Base-by-base conservation (phyloP, 2,113 vertebrate species). In the Manacus vitellinus region DNA sequence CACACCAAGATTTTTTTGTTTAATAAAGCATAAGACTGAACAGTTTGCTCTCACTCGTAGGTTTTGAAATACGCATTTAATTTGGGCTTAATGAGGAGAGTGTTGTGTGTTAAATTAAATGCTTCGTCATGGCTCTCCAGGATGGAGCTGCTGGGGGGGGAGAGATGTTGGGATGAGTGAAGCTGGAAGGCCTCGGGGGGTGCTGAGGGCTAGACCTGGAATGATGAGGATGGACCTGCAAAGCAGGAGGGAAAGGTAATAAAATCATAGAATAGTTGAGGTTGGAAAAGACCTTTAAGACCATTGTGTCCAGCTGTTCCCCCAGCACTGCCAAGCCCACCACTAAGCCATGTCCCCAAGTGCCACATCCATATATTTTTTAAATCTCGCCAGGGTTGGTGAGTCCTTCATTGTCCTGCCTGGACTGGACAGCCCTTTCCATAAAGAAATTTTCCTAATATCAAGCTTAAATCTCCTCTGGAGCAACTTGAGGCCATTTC, bases 61-160 rank as follows among this genome's bases (percentile, higher is more conserved):
- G 63, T 73, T 97, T 96, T 97, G 96, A 96, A 97, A 97, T 96
- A 96, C 78, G 94, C 97, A 97, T 97, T 97, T 97, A 89, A 96
- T 97, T 97, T 95, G 2, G 31, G 59, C 90, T 83, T 96, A 94
- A 96, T 95, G 95, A 95, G 95, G 92, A 66, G 86, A 96, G 95
- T 52, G 75, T 30, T 56, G 88, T 72, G 20, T 73, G 41, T 65
- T 17, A 91, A 95, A 96, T 72, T 28, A 85, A 95, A 88, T 61
- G 94, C 89, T 56, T 88, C 21, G 90, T 17, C 4, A 6, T 37
- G 85, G 77, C 68, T 88, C 73, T 81, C 31, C 25, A 21, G 89
- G 95, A 92, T 0, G 4, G 85, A 43, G 86, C 71, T 78, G 49
- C 81, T 35, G 51, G 7, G 37, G 63, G 86, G 22, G 16, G 54